phyloP scores from a whole-genome alignment of 2,113 vertebrate genomes.

The Boleophthalmus pectinirostris region DNA sequence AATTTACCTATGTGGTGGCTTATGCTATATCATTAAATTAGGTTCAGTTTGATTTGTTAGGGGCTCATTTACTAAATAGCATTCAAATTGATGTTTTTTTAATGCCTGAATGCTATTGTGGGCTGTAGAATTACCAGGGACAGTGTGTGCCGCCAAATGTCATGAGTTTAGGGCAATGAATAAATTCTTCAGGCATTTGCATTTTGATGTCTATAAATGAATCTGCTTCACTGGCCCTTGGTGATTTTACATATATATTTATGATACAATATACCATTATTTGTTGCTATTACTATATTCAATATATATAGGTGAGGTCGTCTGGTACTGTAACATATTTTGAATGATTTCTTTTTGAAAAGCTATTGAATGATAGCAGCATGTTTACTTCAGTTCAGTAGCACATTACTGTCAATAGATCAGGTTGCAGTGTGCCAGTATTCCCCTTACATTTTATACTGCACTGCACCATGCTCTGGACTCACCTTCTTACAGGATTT shows the following conservation, averaged over 20 bases:
- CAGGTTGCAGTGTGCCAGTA: not conserved
- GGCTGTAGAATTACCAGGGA: too few relatives aligned
- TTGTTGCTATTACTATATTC: not conserved
- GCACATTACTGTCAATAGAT: not conserved
- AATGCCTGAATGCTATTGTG: not conserved
- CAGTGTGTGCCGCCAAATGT: not conserved
- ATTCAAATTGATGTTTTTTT: not conserved
- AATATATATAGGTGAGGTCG: not conserved
- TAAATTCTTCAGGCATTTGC: not conserved
- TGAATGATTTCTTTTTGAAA: not conserved
- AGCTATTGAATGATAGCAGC: not conserved
- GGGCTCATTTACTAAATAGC: not conserved
- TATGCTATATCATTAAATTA: not conserved
- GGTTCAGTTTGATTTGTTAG: not conserved
- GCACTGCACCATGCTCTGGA: constrained; percentile 45
- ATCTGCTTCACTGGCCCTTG: not conserved
- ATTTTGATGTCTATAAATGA: not conserved
- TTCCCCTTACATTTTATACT: constrained; percentile 34
- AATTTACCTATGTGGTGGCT: not conserved
- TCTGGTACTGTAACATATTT: not conserved
- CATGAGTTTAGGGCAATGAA: not conserved
- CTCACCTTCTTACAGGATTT: constrained; percentile 18
- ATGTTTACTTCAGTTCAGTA: not conserved
- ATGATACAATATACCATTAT: not conserved
- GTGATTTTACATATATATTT: not conserved